Conservation (phyloP, 1,140 invertebrate genomes). For the Glossosoma conforme region DNA sequence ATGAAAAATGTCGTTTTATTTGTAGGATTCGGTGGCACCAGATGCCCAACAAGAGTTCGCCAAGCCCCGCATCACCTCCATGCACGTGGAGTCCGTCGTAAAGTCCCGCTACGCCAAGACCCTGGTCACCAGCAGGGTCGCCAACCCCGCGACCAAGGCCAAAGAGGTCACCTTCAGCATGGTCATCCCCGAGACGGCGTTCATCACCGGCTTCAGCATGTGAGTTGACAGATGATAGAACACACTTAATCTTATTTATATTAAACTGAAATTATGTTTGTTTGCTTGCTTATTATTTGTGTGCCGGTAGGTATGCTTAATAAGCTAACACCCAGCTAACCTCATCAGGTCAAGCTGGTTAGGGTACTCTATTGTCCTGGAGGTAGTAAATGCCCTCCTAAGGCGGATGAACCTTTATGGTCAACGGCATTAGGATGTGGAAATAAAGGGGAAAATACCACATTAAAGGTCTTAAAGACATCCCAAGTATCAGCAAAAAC, state of each 20-base stretch:
- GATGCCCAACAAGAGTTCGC: no score
- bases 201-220: conserved; percentile 61
- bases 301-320: background rate
- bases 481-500: no score
- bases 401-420: no score
- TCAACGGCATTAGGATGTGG: no score
- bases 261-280: background rate
- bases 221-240: conserved; percentile 38
- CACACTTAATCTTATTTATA: background rate
- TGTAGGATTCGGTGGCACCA: no score
- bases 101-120: conserved; percentile 57
- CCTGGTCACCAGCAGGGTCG: conserved; percentile 52
- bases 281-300: background rate
- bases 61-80: conserved; percentile 42
- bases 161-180: conserved; percentile 58
- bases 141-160: conserved; percentile 51
- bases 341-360: no score
- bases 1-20: no score
- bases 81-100: conserved; percentile 54
- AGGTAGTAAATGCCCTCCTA: no score
- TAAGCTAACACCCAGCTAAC: background rate
- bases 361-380: no score
- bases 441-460: no score
- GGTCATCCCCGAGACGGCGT: conserved; percentile 59
- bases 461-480: no score